These are phyloP conservation scores for Euphonia xanthogaster DNA, from an alignment of 2,797 vertebrate species.

Conservation along the genomic window DNA sequence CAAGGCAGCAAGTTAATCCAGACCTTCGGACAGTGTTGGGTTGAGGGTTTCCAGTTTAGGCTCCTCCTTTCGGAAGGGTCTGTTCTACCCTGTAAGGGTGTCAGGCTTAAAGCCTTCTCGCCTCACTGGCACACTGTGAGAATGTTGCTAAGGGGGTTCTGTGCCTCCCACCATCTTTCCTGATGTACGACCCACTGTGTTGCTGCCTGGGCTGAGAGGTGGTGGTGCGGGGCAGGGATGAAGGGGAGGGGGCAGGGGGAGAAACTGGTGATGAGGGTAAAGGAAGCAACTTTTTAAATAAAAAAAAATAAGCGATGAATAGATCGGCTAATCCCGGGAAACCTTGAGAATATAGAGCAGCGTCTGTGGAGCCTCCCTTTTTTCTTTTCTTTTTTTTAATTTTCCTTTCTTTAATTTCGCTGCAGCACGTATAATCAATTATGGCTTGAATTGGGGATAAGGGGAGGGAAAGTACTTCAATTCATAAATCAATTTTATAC, in stretches of 20 bases:
- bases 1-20: neutral
- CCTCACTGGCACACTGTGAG: neutral
- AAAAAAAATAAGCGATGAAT: slow-evolving; percentile 76
- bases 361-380: slow-evolving; percentile 70
- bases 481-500: slow-evolving; percentile 99
- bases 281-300: slow-evolving; percentile 76
- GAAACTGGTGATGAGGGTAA: slow-evolving; percentile 16
- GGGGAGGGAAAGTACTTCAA: slow-evolving; percentile 85
- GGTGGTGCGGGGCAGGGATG: neutral
- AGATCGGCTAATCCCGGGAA: slow-evolving; percentile 73
- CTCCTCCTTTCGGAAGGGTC: neutral
- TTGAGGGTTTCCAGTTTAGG: neutral
- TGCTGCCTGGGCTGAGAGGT: neutral
- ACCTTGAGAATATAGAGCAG: slow-evolving; percentile 70
- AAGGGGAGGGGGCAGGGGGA: neutral
- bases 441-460: slow-evolving; percentile 84
- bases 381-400: slow-evolving; percentile 78
- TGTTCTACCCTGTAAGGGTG: neutral
- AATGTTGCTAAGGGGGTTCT: neutral
- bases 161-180: neutral
- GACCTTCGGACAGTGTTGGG: neutral
- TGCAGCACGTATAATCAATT: slow-evolving; percentile 99
- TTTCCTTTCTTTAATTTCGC: slow-evolving; percentile 83
- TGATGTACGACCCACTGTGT: neutral
- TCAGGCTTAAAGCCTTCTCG: neutral